Evolutionary conservation across 2,888 invertebrate species (phyloP).

Genomic region (Dermolepida albohirtum): DNA sequence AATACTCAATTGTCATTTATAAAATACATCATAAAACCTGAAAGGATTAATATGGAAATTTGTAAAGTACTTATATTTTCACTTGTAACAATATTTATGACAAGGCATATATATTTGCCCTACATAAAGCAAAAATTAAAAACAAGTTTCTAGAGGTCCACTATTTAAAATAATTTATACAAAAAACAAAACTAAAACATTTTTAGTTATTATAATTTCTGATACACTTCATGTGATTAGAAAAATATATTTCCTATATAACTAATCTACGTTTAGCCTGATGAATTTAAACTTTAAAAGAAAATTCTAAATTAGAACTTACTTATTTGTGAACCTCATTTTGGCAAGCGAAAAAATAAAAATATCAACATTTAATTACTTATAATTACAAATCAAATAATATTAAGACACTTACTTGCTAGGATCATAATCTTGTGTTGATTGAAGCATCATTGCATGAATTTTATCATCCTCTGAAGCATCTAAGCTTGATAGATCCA

Average conservation of each 20-base stretch:
- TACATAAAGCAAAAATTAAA: slow-evolving; percentile 18
- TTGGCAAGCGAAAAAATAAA: slow-evolving; percentile 47
- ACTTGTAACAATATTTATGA: too few species aligned
- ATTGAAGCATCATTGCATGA: slow-evolving; percentile 96
- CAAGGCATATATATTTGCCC: neutral
- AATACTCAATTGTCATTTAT: too few species aligned
- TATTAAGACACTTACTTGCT: slow-evolving; percentile 82
- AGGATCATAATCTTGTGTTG: slow-evolving; percentile 96
- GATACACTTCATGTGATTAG: neutral
- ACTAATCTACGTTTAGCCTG: too few species aligned
- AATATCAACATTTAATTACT: slow-evolving; percentile 29
- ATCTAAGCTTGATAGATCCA: slow-evolving; percentile 89
- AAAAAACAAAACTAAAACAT: neutral
- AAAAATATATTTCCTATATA: neutral
- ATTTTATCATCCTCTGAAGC: slow-evolving; percentile 98
- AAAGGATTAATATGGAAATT: neutral
- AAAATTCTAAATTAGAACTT: slow-evolving; percentile 46
- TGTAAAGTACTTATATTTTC: too few species aligned
- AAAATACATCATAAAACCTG: too few species aligned
- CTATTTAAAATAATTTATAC: neutral
- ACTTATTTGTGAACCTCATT: slow-evolving; percentile 55
- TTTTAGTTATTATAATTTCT: neutral
- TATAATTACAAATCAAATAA: neutral
- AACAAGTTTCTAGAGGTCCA: slow-evolving; percentile 10
- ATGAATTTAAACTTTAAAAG: neutral